Evolutionary conservation across 2,888 invertebrate genomes (phyloP).

Genomic region (Acrocera orbiculus): DNA sequence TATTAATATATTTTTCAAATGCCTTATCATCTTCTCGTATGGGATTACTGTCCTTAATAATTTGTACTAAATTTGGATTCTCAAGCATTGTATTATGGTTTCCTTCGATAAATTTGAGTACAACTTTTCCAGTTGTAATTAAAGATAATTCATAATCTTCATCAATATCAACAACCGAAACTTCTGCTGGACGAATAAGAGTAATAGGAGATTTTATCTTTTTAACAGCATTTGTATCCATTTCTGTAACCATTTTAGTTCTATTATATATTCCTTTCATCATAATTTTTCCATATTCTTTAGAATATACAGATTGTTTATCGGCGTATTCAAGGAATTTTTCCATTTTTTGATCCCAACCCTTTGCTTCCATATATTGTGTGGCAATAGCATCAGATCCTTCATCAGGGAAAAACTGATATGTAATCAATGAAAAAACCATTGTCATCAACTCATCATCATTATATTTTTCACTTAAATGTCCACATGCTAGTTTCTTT

Average conservation of each 20-base stretch:
- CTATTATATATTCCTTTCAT: conserved; percentile 35
- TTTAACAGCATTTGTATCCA: conserved; percentile 31
- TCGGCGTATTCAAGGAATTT: conserved; percentile 32
- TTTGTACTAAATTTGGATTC: conserved; percentile 41
- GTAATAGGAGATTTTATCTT: conserved; percentile 40
- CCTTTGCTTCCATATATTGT: conserved; percentile 35
- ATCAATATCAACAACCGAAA: conserved; percentile 35
- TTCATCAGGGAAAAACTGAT: conserved; percentile 25
- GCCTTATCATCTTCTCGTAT: conserved; percentile 20
- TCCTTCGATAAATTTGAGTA: conserved; percentile 48
- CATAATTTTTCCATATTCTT: conserved; percentile 29
- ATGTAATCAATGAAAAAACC: conserved; percentile 20
- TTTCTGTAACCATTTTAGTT: conserved; percentile 35
- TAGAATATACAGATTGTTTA: conserved; percentile 27
- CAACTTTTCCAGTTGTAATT: conserved; percentile 37
- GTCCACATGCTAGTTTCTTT: conserved; percentile 29
- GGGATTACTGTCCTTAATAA: conserved; percentile 38
- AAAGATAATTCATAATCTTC: conserved; percentile 49
- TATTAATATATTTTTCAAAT: conserved; percentile 21
- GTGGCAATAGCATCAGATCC: conserved; percentile 20
- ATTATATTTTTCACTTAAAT: conserved; percentile 18
- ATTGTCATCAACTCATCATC: conserved; percentile 24
- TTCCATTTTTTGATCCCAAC: conserved; percentile 39
- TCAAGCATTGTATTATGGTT: conserved; percentile 53
- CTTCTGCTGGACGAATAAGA: conserved; percentile 45